These are phyloP conservation scores for Oplegnathus fasciatus DNA, from an alignment of 2,113 vertebrate genomes.

Conservation along the genomic window DNA sequence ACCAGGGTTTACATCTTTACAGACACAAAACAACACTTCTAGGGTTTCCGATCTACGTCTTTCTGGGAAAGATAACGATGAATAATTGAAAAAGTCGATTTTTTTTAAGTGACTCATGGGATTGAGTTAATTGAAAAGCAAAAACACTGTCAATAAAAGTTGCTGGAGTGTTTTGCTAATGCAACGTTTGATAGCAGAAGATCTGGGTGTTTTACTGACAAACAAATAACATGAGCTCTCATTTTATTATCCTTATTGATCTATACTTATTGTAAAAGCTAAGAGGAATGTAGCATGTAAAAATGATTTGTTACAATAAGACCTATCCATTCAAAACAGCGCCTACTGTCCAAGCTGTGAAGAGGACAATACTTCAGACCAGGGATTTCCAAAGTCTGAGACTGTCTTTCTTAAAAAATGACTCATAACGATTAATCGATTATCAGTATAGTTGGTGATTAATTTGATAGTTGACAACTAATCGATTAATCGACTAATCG, in stretches of 20 bases:
- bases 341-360: neutral
- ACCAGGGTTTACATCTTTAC: neutral
- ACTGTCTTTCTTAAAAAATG: too few species aligned
- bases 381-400: too few species aligned
- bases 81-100: slow-evolving; percentile 7
- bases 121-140: neutral
- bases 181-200: neutral
- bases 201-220: neutral
- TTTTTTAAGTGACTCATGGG: neutral
- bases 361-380: neutral
- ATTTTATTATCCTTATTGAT: neutral
- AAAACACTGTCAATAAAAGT: neutral
- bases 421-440: too few species aligned
- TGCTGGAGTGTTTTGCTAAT: neutral
- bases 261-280: neutral
- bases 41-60: neutral
- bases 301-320: neutral
- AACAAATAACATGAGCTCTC: neutral
- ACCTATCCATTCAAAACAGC: neutral
- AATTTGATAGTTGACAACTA: too few species aligned
- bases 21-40: neutral
- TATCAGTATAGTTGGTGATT: too few species aligned
- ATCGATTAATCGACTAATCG: too few species aligned
- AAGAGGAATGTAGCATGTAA: neutral
- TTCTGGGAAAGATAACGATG: slow-evolving; percentile 6